Evolutionary conservation across 2,113 vertebrate genomes (phyloP), one percentile per base, ranked within the genome.

Genomic region (Ammodytes marinus): DNA sequence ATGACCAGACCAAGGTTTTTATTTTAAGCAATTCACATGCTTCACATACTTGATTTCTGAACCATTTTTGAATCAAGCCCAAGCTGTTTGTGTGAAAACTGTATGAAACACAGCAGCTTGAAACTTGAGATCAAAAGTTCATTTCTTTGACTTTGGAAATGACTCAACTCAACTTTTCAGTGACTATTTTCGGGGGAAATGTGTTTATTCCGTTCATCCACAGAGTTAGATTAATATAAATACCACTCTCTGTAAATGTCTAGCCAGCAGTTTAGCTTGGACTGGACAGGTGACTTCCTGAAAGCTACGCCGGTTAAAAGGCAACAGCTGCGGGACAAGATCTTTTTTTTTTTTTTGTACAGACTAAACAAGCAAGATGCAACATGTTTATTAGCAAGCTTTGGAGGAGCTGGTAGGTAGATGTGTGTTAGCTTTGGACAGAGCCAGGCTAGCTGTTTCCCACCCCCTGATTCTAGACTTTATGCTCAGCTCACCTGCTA

Each of bases 361-460:
- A 54, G 54, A 52, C 57, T 52, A n/a, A 47, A 49, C 43, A 69
- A 50, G 49, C 60, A 68, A 79, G 61, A 72, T 2, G 7, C 40
- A 1, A 73, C 47, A 66, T 53, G 60, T 74, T 63, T 17, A 61
- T 71, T 37, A 13, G 6, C 11, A 0, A 78, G 35, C 11, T 47
- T 27, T 53, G 37, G n/a, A 70, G 15, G 10, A 39, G 39, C 55
- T 49, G 42, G 13, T 54, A 59, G 50, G 39, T n/a, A 5, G 53
- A 64, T 43, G 27, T 27, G 1, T 27, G 27, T 75, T 63, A 8
- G 40, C 13, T 60, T 76, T 58, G 54, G 13, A 55, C 47, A 37
- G 8, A 80, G 60, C 2, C 13, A 35, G 40, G 40, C 8, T 12
- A 3, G 11, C 15, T 43, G 43, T 64, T 47, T 55, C 12, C 15